A percentile compares a stretch with the other conserved stretches of the same genome.
Evolutionary conservation across 2,113 vertebrate species (phyloP).

Genomic region (Dipodomys merriami): DNA sequence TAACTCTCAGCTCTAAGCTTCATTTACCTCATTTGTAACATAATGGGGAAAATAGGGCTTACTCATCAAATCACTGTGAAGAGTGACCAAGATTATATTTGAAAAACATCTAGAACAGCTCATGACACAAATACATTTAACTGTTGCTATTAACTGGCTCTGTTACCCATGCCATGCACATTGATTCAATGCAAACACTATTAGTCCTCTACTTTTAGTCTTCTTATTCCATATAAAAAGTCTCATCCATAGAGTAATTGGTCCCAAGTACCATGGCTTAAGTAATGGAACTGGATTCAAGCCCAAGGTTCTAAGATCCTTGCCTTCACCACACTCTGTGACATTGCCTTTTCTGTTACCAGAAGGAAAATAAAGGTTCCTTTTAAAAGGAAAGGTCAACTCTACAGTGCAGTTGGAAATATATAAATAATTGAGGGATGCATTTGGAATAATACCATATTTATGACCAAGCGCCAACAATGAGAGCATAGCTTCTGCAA

Average conservation of each 20-base stretch:
- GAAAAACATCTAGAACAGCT: not conserved
- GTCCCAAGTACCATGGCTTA: not conserved
- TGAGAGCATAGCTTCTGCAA: not conserved
- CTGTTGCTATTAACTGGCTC: not conserved
- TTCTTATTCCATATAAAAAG: not conserved
- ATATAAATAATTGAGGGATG: not conserved
- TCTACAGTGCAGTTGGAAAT: not conserved
- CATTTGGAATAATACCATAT: not conserved
- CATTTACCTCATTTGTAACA: not conserved
- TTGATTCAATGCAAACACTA: slow-evolving; percentile 5
- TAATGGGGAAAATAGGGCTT: not conserved
- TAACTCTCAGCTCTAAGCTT: not conserved
- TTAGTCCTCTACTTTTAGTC: not conserved
- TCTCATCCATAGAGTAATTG: not conserved
- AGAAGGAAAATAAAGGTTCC: not conserved
- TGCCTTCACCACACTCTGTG: not conserved
- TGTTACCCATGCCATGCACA: not conserved
- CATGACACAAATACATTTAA: not conserved
- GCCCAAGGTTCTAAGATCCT: not conserved
- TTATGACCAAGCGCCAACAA: not conserved
- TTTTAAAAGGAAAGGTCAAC: not conserved
- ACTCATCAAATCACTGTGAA: not conserved
- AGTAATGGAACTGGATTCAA: not conserved
- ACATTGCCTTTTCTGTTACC: slow-evolving; percentile 4
- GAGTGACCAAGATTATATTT: not conserved